Conservation (phyloP, 2,888 invertebrate genomes). For the Hirtodrosophila confusa region DNA sequence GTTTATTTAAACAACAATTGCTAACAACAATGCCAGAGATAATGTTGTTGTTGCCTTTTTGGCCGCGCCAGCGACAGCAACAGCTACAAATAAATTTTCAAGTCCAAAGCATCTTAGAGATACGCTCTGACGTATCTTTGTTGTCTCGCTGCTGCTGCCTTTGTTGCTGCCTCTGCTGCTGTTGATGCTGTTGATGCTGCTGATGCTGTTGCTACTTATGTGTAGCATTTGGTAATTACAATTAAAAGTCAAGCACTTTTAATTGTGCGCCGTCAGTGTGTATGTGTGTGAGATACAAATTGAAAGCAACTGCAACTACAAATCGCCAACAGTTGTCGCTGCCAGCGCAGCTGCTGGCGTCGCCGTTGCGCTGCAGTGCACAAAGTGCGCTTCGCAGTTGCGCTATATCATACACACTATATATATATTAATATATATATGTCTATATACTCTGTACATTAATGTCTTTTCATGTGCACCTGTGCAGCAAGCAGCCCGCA, state of each 20-base stretch:
- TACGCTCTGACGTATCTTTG: conserved; percentile 37
- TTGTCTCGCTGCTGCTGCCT: conserved; percentile 18
- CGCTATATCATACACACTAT: conserved; percentile 43
- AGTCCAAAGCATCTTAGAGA: conserved; percentile 72
- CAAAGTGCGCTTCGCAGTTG: conserved; percentile 48
- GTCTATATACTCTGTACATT: conserved; percentile 31
- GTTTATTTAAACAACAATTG: conserved; percentile 75
- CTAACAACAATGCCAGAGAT: conserved; percentile 74
- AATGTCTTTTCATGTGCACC: conserved; percentile 67
- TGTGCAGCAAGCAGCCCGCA: conserved; percentile 47
- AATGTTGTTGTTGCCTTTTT: conserved; percentile 45
- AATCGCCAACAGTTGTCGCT: conserved; percentile 67
- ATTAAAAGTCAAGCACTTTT: conserved; percentile 75
- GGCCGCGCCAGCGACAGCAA: conserved; percentile 23
- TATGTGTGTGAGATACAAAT: conserved; percentile 53
- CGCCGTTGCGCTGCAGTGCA: conserved; percentile 60
- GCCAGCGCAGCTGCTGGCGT: conserved; percentile 26
- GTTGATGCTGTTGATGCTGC: conserved; percentile 18
- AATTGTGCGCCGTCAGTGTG: conserved; percentile 47
- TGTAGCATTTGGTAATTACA: conserved; percentile 75
- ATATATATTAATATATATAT: conserved; percentile 8
- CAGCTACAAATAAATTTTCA: conserved; percentile 62
- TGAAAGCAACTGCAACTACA: conserved; percentile 68
- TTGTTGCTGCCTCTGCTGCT: too few species aligned
- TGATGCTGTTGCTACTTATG: conserved; percentile 54